Conservation (phyloP, 2,888 invertebrate genomes). For the Dasypogon diadema region DNA sequence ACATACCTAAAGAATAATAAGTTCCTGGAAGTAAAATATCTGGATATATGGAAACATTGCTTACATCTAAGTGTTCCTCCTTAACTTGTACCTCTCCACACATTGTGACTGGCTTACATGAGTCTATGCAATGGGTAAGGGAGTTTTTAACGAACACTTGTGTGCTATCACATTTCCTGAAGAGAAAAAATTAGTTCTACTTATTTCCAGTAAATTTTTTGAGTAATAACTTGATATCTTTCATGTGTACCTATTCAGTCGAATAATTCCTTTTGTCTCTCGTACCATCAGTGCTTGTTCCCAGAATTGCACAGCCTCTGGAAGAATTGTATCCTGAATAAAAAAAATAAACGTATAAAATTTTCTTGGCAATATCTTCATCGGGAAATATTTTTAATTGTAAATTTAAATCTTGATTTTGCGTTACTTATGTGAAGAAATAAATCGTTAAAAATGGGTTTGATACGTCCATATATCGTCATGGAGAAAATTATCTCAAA, state of each 20-base stretch:
- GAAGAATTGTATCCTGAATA: slow-evolving; percentile 85
- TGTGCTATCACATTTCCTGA: slow-evolving; percentile 72
- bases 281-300: slow-evolving; percentile 91
- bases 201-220: not conserved
- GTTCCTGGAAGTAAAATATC: not conserved
- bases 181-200: not conserved
- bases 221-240: not conserved
- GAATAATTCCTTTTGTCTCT: slow-evolving; percentile 86
- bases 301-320: slow-evolving; percentile 94
- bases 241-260: slow-evolving; percentile 81
- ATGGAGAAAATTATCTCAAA: too few relatives aligned
- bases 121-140: slow-evolving; percentile 87
- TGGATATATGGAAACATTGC: slow-evolving; percentile 62
- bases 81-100: slow-evolving; percentile 98
- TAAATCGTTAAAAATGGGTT: too few relatives aligned
- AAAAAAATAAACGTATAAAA: too few relatives aligned
- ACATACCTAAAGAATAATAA: slow-evolving; percentile 75
- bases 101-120: slow-evolving; percentile 86
- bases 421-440: too few relatives aligned
- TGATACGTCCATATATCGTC: too few relatives aligned
- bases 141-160: slow-evolving; percentile 89
- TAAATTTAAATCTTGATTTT: too few relatives aligned
- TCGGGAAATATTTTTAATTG: not conserved
- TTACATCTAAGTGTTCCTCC: slow-evolving; percentile 91
- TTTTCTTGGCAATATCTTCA: too few relatives aligned